Conservation (phyloP, 2,888 invertebrate species). For the Pseudococcus longispinus region DNA sequence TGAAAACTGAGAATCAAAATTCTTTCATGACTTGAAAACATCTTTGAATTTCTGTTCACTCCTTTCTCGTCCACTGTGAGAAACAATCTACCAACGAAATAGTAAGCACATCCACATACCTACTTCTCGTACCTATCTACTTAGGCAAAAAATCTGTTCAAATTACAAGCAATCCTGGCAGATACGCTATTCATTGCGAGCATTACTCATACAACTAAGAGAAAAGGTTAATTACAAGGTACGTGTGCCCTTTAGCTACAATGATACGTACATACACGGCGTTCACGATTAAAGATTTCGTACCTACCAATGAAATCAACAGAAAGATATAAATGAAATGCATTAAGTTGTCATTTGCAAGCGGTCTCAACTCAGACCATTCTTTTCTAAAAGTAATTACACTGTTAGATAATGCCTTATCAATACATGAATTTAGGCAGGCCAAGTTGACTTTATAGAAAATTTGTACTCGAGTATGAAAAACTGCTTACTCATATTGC, state of each 20-base stretch:
- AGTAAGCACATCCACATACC: too few relatives aligned
- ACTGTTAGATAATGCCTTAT: background rate
- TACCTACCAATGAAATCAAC: conserved; percentile 27
- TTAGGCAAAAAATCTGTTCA: background rate
- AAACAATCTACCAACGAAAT: too few relatives aligned
- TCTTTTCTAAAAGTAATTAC: background rate
- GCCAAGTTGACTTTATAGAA: background rate
- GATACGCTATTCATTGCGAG: background rate
- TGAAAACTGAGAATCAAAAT: too few relatives aligned
- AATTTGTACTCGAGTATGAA: background rate
- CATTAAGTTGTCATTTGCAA: conserved; percentile 28
- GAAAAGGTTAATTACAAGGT: conserved; percentile 46
- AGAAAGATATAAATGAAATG: conserved; percentile 21
- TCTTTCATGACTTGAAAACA: too few relatives aligned
- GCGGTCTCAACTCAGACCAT: background rate
- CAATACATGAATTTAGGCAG: background rate
- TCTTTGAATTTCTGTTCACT: too few relatives aligned
- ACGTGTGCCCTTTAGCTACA: conserved; percentile 29
- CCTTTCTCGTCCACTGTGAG: too few relatives aligned
- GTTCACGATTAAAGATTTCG: background rate
- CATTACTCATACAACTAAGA: background rate
- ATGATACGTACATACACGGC: background rate
- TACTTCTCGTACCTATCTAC: background rate
- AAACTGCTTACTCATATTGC: background rate
- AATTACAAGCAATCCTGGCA: background rate